Evolutionary conservation across 2,113 vertebrate genomes (phyloP).

Genomic region (Poeciliopsis turrubarensis): DNA sequence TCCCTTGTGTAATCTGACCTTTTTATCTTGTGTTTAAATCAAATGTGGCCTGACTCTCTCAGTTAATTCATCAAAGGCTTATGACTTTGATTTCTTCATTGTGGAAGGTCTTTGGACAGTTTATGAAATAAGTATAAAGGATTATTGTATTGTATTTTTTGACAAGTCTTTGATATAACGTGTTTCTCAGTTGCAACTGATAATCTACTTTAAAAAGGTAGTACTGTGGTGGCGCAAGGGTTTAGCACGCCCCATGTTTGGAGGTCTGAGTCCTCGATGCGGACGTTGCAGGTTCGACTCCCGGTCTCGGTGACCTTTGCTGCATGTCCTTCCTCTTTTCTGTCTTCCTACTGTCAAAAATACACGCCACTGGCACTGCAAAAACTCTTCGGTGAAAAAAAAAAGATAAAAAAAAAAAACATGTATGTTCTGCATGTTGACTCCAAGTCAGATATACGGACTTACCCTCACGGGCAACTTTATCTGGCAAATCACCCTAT

Average conservation of each 20-base stretch:
- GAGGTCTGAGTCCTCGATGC: no score
- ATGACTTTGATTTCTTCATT: constrained; percentile 44
- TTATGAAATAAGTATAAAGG: constrained; percentile 44
- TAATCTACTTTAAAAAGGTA: not conserved
- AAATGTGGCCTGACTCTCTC: constrained; percentile 51
- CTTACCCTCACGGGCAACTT: no score
- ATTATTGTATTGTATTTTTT: constrained; percentile 31
- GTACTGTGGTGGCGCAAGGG: no score
- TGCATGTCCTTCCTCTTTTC: no score
- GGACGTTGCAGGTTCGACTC: no score
- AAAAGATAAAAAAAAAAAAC: no score
- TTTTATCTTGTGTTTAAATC: constrained; percentile 49
- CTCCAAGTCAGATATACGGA: not conserved
- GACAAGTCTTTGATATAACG: constrained; percentile 21
- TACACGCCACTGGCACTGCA: no score
- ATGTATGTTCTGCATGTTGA: not conserved
- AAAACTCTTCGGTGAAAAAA: no score
- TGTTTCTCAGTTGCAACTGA: not conserved
- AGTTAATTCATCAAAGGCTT: constrained; percentile 45
- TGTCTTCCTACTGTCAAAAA: no score
- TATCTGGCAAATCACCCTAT: no score
- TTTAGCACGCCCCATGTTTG: no score
- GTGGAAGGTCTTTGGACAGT: constrained; percentile 38
- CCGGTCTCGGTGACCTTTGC: no score
- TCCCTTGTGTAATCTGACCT: constrained; percentile 46